Percentiles rank a stretch among this genome's conserved stretches.
Conservation (phyloP, 2,888 invertebrate species). For the Watsonalla binaria region DNA sequence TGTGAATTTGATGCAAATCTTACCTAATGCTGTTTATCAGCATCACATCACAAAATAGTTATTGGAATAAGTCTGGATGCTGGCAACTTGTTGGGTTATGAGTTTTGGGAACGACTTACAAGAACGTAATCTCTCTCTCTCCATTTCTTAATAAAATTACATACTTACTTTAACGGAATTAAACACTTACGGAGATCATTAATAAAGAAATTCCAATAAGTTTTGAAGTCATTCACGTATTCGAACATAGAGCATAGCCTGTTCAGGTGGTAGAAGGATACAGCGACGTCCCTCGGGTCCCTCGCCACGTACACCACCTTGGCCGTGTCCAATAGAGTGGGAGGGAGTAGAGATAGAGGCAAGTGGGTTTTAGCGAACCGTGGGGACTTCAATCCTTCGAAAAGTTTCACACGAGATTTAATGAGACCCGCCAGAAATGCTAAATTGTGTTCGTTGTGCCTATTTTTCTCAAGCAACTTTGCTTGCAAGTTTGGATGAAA, state of each 20-base stretch:
- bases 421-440: conserved; percentile 1
- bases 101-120: too few relatives aligned
- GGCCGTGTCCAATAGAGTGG: conserved; percentile 58
- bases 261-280: conserved; percentile 86
- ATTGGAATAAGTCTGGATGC: too few relatives aligned
- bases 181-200: conserved; percentile 74
- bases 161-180: too few relatives aligned
- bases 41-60: too few relatives aligned
- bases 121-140: too few relatives aligned
- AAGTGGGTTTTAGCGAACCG: conserved; percentile 84
- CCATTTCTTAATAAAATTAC: too few relatives aligned
- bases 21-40: too few relatives aligned
- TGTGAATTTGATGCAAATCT: too few relatives aligned
- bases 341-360: conserved; percentile 82
- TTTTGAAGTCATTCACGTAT: conserved; percentile 76
- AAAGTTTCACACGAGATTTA: conserved; percentile 4
- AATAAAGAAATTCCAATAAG: conserved; percentile 81
- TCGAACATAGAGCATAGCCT: conserved; percentile 72
- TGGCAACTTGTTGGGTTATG: too few relatives aligned
- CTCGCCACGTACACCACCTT: conserved; percentile 86
- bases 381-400: conserved; percentile 40
- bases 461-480: not conserved
- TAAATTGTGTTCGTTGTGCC: not conserved
- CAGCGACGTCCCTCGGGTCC: conserved; percentile 88
- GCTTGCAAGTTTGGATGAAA: too few relatives aligned